Evolutionary conservation across 1,140 invertebrate genomes (phyloP).

Genomic region (Ceratoteleas bidentatus): DNA sequence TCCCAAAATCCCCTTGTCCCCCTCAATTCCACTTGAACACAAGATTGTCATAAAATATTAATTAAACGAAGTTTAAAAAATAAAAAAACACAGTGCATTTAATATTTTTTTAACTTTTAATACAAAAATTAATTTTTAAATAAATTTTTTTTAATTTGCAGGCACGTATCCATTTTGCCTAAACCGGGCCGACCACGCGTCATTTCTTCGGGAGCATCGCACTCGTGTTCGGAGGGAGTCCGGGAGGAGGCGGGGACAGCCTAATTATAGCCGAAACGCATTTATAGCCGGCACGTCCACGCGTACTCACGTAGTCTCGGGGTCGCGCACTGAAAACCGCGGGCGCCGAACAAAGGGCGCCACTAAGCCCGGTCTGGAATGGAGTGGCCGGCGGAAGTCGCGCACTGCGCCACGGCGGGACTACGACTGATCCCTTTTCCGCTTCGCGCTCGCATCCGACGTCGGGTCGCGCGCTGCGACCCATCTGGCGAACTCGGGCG

Average conservation of each 20-base stretch:
- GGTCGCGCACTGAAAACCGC: not conserved
- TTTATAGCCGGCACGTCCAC: constrained; percentile 17
- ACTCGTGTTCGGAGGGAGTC: constrained; percentile 3
- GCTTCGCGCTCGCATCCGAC: constrained; percentile 41
- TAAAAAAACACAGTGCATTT: no score
- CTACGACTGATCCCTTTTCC: constrained; percentile 73
- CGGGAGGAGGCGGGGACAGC: constrained; percentile 10
- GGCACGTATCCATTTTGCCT: no score
- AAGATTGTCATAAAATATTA: no score
- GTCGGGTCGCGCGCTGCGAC: constrained; percentile 45
- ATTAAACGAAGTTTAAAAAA: no score
- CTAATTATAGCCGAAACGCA: constrained; percentile 47
- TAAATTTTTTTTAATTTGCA: no score
- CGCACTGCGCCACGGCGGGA: constrained; percentile 72
- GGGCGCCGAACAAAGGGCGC: not conserved
- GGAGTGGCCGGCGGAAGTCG: constrained; percentile 43
- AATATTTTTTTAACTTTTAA: no score
- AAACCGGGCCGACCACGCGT: not conserved
- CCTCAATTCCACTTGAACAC: no score
- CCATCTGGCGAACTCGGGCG: constrained; percentile 61
- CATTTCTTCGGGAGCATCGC: constrained; percentile 19
- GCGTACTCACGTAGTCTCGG: constrained; percentile 21
- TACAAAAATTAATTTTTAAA: no score
- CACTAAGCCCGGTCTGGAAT: not conserved
- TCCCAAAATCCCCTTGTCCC: no score